These are phyloP conservation scores for Notechis scutatus DNA, from an alignment of 2,113 vertebrate species.

Conservation along the genomic window DNA sequence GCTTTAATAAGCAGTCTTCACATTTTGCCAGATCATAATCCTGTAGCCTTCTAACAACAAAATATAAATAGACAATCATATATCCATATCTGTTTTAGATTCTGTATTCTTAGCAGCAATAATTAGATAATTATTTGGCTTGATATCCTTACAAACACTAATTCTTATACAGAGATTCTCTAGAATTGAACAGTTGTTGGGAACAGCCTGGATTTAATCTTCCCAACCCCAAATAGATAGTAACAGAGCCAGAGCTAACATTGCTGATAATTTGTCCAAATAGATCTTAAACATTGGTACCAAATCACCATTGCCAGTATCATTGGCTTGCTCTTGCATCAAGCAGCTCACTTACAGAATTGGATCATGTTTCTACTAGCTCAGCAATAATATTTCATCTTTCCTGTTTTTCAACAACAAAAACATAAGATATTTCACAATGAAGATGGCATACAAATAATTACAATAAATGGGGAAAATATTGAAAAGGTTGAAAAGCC, in stretches of 20 bases:
- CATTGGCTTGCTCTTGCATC: neutral
- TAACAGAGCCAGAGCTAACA: neutral
- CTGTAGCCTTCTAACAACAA: neutral
- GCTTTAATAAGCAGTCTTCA: neutral
- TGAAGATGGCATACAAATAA: neutral
- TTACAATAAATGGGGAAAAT: neutral
- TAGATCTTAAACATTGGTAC: neutral
- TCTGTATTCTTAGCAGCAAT: neutral
- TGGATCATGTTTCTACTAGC: neutral
- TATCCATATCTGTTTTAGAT: neutral
- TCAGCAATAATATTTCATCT: conserved; percentile 3
- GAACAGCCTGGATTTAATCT: neutral
- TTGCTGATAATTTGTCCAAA: neutral
- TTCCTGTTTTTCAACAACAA: neutral
- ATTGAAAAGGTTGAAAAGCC: neutral
- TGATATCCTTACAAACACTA: neutral
- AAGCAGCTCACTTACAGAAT: neutral
- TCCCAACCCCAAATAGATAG: neutral
- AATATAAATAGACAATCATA: neutral
- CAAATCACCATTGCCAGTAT: conserved; percentile 9
- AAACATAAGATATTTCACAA: neutral
- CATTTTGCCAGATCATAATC: neutral
- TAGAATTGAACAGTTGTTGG: neutral
- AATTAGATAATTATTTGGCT: neutral
- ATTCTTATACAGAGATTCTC: neutral